Percentiles rank a stretch among this genome's conserved stretches.
Evolutionary conservation across 2,113 vertebrate genomes (phyloP).

Genomic region (Rhinoptilus africanus): DNA sequence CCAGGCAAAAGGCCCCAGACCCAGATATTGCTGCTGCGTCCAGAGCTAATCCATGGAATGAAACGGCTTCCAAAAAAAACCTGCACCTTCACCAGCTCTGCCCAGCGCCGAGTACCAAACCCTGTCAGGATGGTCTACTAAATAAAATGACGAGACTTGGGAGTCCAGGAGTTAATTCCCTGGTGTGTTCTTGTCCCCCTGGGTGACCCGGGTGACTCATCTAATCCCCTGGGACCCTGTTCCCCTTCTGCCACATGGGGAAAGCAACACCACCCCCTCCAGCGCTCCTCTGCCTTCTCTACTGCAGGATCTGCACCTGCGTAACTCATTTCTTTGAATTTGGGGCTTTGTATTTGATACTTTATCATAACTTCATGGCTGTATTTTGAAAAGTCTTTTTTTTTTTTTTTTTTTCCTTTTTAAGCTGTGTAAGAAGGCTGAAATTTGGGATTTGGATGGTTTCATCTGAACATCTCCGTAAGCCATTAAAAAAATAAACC

Average conservation of each 20-base stretch:
- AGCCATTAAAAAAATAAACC: background rate
- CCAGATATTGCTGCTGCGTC: background rate
- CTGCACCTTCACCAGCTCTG: background rate
- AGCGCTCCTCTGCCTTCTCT: background rate
- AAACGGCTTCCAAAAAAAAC: background rate
- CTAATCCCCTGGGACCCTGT: background rate
- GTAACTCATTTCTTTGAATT: background rate
- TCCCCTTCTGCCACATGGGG: background rate
- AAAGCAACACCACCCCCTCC: background rate
- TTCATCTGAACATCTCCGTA: background rate
- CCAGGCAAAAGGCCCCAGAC: background rate
- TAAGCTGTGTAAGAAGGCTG: background rate
- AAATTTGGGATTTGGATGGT: background rate
- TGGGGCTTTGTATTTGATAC: background rate
- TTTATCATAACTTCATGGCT: background rate
- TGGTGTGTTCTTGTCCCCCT: background rate
- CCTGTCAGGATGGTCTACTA: background rate
- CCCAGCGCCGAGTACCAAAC: rapidly evolving
- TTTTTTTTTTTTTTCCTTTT: background rate
- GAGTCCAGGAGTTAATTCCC: background rate
- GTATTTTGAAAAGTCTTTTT: rapidly evolving
- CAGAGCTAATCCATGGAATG: background rate
- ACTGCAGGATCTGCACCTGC: background rate
- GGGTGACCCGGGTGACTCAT: background rate
- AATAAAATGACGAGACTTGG: background rate